phyloP scores from a whole-genome alignment of 2,113 vertebrate species.

The Sceloporus undulatus region DNA sequence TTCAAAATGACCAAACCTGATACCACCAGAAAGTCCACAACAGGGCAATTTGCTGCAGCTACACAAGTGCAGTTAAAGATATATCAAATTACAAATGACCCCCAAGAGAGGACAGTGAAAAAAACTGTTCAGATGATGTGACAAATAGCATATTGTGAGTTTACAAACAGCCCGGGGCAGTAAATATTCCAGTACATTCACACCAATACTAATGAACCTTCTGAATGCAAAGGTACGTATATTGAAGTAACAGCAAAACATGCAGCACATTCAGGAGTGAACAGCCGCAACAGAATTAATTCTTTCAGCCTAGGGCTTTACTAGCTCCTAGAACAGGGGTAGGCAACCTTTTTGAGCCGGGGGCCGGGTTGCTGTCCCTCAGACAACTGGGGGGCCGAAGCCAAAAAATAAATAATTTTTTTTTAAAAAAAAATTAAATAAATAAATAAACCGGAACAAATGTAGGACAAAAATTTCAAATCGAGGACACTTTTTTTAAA shows the following conservation, averaged over 20 bases:
- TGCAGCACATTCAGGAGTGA: background rate
- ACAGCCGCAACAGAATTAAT: background rate
- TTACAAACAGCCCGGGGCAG: background rate
- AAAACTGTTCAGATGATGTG: background rate
- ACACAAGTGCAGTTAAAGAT: background rate
- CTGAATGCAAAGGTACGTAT: background rate
- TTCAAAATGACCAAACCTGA: background rate
- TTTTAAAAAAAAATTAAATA: no score
- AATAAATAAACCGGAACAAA: no score
- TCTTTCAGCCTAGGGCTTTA: background rate
- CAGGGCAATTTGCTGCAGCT: no score
- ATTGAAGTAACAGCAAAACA: constrained; percentile 10
- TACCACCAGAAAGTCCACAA: background rate
- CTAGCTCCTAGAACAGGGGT: no score
- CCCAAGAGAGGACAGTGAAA: background rate
- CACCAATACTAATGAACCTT: constrained; percentile 10
- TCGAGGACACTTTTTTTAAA: no score
- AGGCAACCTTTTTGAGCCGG: no score
- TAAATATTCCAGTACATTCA: constrained; percentile 17
- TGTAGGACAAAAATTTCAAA: no score
- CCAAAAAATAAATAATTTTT: no score
- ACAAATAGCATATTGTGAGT: background rate
- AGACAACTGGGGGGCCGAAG: no score
- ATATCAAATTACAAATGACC: background rate
- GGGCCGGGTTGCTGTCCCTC: no score